Evolutionary conservation across 2,113 vertebrate species (phyloP), one percentile per base, ranked within the genome.

Genomic region (Philantomba maxwellii): DNA sequence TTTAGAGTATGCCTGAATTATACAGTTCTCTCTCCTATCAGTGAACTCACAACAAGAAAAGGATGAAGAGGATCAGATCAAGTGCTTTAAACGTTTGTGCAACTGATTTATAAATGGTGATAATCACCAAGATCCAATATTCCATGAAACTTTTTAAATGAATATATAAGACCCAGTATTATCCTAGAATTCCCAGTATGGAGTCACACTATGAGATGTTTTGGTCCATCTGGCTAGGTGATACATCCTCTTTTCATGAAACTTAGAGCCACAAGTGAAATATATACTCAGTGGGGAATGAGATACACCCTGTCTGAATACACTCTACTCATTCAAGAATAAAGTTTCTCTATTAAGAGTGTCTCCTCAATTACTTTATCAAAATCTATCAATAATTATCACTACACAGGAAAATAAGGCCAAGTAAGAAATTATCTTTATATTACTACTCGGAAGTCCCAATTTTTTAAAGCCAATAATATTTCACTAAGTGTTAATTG

Each of bases 361-460:
- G 13, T 83, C 51, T 62, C 70, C 83, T 77, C 53, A 91, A 57
- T 49, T 26, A 62, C 45, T 86, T 82, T 45, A 84, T 51, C 89
- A 80, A 92, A 51, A 84, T 49, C 17, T 19, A 81, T 58, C 49
- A 88, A 17, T 13, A 26, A 58, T 17, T 55, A 73, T 16, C 43
- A 83, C 49, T 47, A 81, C 14, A 94, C 10, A 36, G 53, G 87
- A 96, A 93, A 94, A 93, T 60, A 89, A 89, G 96, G 33, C 57
- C 60, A 85, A 87, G 26, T 58, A 25, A 80, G 75, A 4, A 30
- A 70, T 80, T 49, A n/a, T 30, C 28, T 90, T 84, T 49, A 47
- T 16, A 53, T 87, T 33, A 81, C 33, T 75, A 53, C 49, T n/a
- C 47, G 33, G 26, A 39, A 84, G 58, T 73, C 7, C 36, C 45